Evolutionary conservation across 2,797 vertebrate genomes (phyloP), one percentile per base, ranked within the genome.

Genomic region (Dallia pectoralis): DNA sequence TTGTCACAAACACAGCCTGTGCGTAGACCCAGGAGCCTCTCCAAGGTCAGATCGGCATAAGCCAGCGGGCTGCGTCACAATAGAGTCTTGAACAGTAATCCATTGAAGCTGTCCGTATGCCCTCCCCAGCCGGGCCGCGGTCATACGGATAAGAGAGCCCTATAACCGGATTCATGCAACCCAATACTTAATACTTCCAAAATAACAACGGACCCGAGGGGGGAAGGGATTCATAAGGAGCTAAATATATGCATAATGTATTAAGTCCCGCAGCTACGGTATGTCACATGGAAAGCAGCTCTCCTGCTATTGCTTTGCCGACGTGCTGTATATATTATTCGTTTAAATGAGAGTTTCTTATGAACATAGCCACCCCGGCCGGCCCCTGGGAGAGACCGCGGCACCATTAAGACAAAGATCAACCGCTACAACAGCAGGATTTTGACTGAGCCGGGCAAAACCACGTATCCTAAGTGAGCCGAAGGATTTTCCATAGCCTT

Each of bases 181-280:
- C 51, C 18, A 56, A 56, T n/a, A 56, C 51, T n/a, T 56, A 56
- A 56, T 56, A 56, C 51, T 19, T 56, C 51, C 51, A 18, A 56
- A 56, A 56, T n/a, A 7, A 56, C 4, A n/a, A 56, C 22, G 53
- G 18, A 22, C 19, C 51, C 19, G 9, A 25, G 22, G n/a, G 53
- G 19, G 18, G 22, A 7, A 56, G 53, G 53, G 53, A n/a, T 6
- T 25, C 53, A 56, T 19, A 53, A 53, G 51, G 51, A 53, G 16
- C 51, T 2, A 53, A 53, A 7, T 25, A 19, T 25, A 56, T 56
- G 53, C 53, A 56, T 56, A 56, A n/a, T 56, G 6, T 25, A 56
- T 56, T 18, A 18, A 19, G 51, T 53, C 53, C 51, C 51, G 19
- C 53, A n/a, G 53, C 53, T 8, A 25, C 53, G 4, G 40, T 44